Evolutionary conservation across 2,113 vertebrate genomes (phyloP).

Genomic region (Ibidorhyncha struthersii): DNA sequence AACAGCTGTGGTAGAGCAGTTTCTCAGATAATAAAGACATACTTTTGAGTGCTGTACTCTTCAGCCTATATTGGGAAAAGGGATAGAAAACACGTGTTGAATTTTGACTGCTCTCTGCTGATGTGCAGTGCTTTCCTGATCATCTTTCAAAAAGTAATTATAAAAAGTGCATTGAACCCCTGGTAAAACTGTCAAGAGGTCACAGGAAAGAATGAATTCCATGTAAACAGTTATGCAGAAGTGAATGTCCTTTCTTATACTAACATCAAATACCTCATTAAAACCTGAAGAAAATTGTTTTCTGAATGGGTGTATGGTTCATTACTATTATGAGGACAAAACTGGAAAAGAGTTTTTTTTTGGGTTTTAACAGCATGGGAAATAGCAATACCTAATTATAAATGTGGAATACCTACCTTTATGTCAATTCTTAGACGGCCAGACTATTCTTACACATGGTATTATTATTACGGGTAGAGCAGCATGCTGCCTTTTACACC

Average conservation of each 20-base stretch:
- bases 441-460: neutral
- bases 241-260: neutral
- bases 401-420: neutral
- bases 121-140: neutral
- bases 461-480: neutral
- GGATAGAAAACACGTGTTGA: neutral
- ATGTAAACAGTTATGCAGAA: neutral
- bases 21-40: neutral
- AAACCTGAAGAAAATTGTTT: neutral
- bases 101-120: neutral
- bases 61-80: neutral
- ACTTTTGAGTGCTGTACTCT: neutral
- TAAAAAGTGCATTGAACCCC: neutral
- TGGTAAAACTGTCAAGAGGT: neutral
- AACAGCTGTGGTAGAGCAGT: neutral
- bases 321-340: neutral
- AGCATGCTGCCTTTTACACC: neutral
- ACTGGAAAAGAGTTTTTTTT: neutral
- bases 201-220: neutral
- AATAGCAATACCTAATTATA: neutral
- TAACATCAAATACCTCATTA: neutral
- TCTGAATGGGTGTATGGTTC: neutral
- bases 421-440: neutral
- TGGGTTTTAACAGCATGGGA: neutral
- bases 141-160: neutral